Evolutionary conservation across 2,888 invertebrate species (phyloP).

Genomic region (Apodemia zela): DNA sequence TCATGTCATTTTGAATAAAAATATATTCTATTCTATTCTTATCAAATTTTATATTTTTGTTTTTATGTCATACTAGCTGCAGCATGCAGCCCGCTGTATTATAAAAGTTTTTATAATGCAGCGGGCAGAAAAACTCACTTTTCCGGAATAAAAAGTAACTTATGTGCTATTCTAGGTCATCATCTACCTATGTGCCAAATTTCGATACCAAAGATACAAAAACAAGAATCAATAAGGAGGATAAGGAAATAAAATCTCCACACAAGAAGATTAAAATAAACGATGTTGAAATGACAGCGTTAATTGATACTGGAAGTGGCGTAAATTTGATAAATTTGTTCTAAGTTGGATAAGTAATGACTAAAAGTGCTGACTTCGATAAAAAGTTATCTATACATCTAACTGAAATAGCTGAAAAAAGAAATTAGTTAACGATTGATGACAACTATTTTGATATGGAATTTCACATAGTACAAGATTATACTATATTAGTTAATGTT

Average conservation of each 20-base stretch:
- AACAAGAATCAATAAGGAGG: neutral
- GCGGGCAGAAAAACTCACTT: too few species aligned
- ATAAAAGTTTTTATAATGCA: too few species aligned
- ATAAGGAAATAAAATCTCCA: neutral
- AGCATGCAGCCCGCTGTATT: too few species aligned
- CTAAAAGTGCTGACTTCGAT: neutral
- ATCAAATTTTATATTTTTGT: too few species aligned
- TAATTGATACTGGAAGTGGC: slow-evolving; percentile 26
- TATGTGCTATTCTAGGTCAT: too few species aligned
- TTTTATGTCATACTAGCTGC: too few species aligned
- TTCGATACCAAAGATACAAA: neutral
- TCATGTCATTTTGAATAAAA: too few species aligned
- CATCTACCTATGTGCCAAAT: too few species aligned
- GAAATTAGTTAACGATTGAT: slow-evolving; percentile 29
- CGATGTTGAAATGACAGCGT: neutral
- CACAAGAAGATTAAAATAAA: neutral
- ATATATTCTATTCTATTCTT: too few species aligned
- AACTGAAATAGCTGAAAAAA: slow-evolving; percentile 27
- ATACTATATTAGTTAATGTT: slow-evolving; percentile 26
- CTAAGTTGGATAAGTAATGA: slow-evolving; percentile 19
- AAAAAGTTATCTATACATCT: neutral
- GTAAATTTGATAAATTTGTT: slow-evolving; percentile 28
- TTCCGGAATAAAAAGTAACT: too few species aligned
- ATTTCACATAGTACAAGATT: slow-evolving; percentile 29
- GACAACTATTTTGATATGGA: slow-evolving; percentile 20